A percentile compares a stretch with the other conserved stretches of the same genome.
Evolutionary conservation across 2,888 invertebrate species (phyloP).

Genomic region (Apantesis nais): DNA sequence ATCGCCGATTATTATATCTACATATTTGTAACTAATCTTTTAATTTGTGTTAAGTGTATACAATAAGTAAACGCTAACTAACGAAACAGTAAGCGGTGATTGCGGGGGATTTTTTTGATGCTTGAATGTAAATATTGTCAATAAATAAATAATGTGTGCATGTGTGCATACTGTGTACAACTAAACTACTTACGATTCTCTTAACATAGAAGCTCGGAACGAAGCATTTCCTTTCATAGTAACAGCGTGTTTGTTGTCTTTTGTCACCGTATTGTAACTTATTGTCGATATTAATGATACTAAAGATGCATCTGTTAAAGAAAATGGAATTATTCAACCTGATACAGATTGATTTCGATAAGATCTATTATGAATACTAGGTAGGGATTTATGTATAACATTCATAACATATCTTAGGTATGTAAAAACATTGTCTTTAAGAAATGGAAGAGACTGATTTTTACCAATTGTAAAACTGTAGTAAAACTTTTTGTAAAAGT

Average conservation of each 20-base stretch:
- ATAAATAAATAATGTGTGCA: too few species aligned
- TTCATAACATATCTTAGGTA: too few species aligned
- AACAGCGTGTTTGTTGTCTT: background rate
- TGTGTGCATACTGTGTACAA: too few species aligned
- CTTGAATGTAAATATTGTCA: too few species aligned
- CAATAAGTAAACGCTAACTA: too few species aligned
- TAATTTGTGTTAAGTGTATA: too few species aligned
- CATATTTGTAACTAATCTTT: too few species aligned
- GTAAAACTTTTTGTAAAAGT: background rate
- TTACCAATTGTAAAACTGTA: background rate
- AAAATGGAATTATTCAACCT: background rate
- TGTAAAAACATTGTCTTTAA: too few species aligned
- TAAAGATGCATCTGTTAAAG: conserved; percentile 7
- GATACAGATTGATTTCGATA: background rate
- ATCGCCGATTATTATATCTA: too few species aligned
- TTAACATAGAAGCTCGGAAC: conserved; percentile 9
- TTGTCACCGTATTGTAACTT: background rate
- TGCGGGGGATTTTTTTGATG: too few species aligned
- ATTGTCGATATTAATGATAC: background rate
- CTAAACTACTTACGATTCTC: conserved; percentile 5
- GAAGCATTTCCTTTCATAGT: background rate
- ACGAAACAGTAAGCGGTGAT: too few species aligned
- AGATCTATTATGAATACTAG: background rate
- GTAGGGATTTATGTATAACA: too few species aligned
- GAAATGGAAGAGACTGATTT: background rate